Evolutionary conservation across 2,797 vertebrate genomes (phyloP), one percentile per base, ranked within the genome.

Genomic region (Sebastes vulpes): DNA sequence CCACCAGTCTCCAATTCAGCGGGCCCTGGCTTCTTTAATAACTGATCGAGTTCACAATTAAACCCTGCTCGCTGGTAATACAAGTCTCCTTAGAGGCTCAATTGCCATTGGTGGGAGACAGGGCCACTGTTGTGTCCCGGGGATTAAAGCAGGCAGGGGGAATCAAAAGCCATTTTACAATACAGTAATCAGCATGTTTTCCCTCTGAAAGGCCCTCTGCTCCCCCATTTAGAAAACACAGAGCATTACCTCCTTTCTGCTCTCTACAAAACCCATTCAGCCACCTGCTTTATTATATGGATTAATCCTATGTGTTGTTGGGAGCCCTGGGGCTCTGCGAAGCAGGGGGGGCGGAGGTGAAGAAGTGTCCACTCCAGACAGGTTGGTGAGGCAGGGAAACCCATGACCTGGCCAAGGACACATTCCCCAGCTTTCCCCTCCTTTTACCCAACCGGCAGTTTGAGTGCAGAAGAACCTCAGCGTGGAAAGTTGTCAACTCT

Each of bases 151-250:
- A 90, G 94, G 93, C 87, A 79, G 89, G 88, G 95, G 90, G 96
- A 97, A 97, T 96, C 95, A 96, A 97, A 97, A 96, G 96, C 93
- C 92, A 92, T 96, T 96, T 95, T 91, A 97, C 97, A 97, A 97
- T 96, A 97, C 95, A 95, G 96, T 96, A 96, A 97, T 96, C 97
- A 95, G 96, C 96, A 89, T 97, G 97, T 97, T 98, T 97, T 97
- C 95, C 89, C 95, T 94, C 71, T 94, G 96, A 96, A 96, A 95
- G 96, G 96, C 90, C 92, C 91, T 84, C 81, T 63, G 54, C 87
- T 94, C 87, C 94, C 94, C 94, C 93, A 93, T 95, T 96, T 93
- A 95, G 95, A 96, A 96, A 96, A 96, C 95, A 96, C 91, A 89
- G 74, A 92, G 90, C 92, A 90, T 95, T 94, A 92, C 90, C 90